Evolutionary conservation across 1,140 invertebrate genomes (phyloP), one percentile per base, ranked within the genome.

Genomic region (Bombus huntii): DNA sequence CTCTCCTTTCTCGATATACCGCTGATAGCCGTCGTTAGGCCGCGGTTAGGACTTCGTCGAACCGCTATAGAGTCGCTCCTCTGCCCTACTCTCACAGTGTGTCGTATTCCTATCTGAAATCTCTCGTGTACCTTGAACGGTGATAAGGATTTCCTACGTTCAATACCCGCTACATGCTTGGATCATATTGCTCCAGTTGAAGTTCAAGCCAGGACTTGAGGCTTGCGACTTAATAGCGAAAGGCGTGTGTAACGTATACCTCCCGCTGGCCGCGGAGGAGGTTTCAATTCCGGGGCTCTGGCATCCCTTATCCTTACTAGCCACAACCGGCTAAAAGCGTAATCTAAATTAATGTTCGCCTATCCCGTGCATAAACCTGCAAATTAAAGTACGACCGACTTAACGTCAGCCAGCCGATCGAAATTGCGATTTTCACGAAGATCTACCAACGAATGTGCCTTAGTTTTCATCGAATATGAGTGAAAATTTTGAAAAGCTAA

Each of bases 271-370:
- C 84, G 78, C 83, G 73, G 72, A 86, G 65, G 66, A 84, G 83
- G 78, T 85, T 89, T 81, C 83, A 85, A 83, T 82, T 85, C 87
- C 79, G 28, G 83, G 83, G 62, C 53, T 22, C 73, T 75, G 70
- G 83, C 74, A 66, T 87, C 83, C 76, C 77, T 81, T 84, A 85
- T 87, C 76, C 81, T 75, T 57, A 76, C 81, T 87, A 90, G 86
- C 89, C 86, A 87, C 86, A 85, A 81, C 81, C 81, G 85, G 89
- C 83, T 84, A 91, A 79, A 81, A 65, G 85, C 88, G 86, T 91
- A 91, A 91, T 91, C 89, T 91, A 91, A 91, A 91, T 89, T 91
- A 89, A 91, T 91, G 88, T 89, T 88, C 78, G 89, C 87, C 83
- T 88, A 90, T 87, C 78, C 79, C 57, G 15, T 25, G 59, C 53